Conservation (phyloP, 2,113 vertebrate genomes). For the Ploceus nigricollis region DNA sequence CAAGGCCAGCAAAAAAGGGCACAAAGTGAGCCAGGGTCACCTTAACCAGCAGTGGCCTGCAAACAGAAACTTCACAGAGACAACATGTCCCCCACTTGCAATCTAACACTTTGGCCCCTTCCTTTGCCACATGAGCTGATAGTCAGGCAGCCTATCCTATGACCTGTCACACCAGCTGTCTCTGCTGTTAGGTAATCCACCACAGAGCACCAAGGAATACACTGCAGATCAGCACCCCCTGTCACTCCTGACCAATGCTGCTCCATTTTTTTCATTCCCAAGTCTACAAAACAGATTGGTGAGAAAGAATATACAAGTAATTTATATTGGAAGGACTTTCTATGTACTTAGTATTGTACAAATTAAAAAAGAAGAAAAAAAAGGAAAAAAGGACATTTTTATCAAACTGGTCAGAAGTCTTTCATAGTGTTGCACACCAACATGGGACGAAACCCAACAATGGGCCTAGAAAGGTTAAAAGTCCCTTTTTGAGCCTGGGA, state of each 20-base stretch:
- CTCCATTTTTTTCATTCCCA: background rate
- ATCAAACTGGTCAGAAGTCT: background rate
- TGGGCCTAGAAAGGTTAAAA: background rate
- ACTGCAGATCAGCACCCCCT: rapidly evolving
- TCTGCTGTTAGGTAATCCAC: background rate
- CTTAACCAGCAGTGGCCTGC: background rate
- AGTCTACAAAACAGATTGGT: background rate
- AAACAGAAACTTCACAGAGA: background rate
- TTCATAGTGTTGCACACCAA: background rate
- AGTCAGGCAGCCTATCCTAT: background rate
- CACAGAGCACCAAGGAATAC: rapidly evolving
- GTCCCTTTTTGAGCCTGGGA: background rate
- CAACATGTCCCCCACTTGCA: background rate
- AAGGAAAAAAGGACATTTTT: background rate
- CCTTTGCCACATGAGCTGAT: background rate
- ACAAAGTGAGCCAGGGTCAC: background rate
- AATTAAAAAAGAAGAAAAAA: background rate
- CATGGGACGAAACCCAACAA: background rate
- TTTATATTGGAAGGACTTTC: background rate
- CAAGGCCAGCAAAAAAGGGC: background rate
- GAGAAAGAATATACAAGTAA: background rate
- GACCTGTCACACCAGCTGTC: background rate
- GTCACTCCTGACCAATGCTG: background rate
- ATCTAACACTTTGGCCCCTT: slow-evolving; percentile 23
- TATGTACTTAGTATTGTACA: background rate